Evolutionary conservation across 1,140 invertebrate genomes (phyloP).

Genomic region (Nomia melanderi): DNA sequence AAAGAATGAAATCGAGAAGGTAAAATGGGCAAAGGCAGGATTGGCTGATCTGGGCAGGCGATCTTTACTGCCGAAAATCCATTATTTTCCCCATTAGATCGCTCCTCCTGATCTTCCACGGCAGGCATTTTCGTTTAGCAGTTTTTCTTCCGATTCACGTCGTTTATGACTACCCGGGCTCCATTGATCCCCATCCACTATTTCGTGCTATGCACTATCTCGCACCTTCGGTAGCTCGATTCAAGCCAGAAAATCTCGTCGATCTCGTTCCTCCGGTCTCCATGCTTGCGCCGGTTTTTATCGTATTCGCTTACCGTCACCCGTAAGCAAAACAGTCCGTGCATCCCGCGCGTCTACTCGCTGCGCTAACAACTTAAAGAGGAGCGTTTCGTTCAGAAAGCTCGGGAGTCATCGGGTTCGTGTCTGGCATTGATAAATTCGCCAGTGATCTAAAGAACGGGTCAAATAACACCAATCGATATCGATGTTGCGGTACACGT

Average conservation of each 20-base stretch:
- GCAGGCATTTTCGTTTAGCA: constrained; percentile 80
- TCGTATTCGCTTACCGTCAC: constrained; percentile 33
- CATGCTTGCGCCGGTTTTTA: constrained; percentile 44
- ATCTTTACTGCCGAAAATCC: constrained; percentile 81
- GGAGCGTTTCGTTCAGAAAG: constrained; percentile 42
- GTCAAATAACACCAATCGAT: too few species aligned
- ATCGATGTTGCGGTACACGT: too few species aligned
- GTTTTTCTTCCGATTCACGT: constrained; percentile 79
- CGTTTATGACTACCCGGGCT: constrained; percentile 75
- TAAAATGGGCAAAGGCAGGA: constrained; percentile 61
- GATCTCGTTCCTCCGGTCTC: constrained; percentile 51
- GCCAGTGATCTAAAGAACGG: not conserved
- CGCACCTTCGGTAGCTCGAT: constrained; percentile 46
- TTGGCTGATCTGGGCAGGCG: constrained; percentile 71
- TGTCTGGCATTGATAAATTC: not conserved
- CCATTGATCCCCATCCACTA: constrained; percentile 61
- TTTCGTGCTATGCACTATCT: constrained; percentile 47
- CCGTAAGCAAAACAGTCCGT: constrained; percentile 56
- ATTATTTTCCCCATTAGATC: constrained; percentile 81
- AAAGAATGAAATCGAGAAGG: constrained; percentile 40
- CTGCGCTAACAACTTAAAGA: constrained; percentile 45
- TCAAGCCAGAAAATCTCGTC: constrained; percentile 46
- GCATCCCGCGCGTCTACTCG: constrained; percentile 19
- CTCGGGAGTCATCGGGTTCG: not conserved
- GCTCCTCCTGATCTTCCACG: constrained; percentile 71